phyloP scores from a whole-genome alignment of 2,797 vertebrate species.

The Myotis daubentonii region DNA sequence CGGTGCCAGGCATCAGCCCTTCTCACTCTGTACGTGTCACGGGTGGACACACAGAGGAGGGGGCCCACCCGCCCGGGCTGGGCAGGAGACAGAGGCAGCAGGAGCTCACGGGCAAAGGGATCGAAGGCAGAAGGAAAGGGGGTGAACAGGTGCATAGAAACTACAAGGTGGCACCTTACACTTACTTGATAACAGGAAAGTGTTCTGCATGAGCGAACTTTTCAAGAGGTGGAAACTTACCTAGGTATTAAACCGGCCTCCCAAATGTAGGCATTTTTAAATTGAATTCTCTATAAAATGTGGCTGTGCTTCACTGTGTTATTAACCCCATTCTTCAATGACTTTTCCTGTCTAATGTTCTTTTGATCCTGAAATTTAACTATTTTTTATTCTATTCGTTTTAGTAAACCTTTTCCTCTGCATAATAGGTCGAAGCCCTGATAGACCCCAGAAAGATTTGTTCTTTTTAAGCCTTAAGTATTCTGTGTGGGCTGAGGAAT shows the following conservation, averaged over 20 bases:
- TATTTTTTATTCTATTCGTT: background rate
- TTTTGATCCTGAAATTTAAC: background rate
- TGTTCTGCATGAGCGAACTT: background rate
- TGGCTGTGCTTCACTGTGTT: background rate
- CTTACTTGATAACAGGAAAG: background rate
- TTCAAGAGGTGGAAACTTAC: background rate
- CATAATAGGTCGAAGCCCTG: background rate
- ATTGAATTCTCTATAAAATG: background rate
- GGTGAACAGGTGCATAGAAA: rapidly evolving
- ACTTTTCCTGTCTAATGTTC: background rate
- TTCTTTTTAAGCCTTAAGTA: background rate
- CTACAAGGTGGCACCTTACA: background rate
- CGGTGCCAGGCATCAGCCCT: background rate
- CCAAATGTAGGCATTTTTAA: background rate
- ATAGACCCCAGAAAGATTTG: background rate
- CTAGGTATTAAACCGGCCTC: background rate
- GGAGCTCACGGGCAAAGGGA: no score
- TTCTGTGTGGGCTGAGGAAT: background rate
- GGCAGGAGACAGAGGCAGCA: background rate
- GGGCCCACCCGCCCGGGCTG: background rate
- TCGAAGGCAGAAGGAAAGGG: background rate
- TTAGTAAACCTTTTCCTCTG: background rate
- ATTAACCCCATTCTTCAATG: background rate
- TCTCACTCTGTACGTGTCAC: rapidly evolving
- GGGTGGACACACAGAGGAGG: background rate